Evolutionary conservation across 2,888 invertebrate species (phyloP), one percentile per base, ranked within the genome.

Genomic region (Acronicta leporina): DNA sequence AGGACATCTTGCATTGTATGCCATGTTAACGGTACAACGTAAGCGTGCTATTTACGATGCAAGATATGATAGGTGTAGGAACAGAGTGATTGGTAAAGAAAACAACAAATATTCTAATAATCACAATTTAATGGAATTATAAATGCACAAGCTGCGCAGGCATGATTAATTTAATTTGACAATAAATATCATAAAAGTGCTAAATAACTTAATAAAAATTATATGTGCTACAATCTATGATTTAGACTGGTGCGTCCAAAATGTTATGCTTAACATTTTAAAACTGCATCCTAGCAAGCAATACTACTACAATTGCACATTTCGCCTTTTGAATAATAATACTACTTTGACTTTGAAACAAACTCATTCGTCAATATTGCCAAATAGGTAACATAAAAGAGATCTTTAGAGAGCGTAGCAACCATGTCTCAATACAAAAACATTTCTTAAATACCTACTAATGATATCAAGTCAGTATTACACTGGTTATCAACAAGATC

Each of bases 81-180:
- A 10, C 5, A 41, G 46, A 53, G 48, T 54, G 35, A 62, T 35
- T 60, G 75, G 70, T 76, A 82, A 85, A 87, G 5, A 56, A 73
- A 77, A 81, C 75, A 68, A 64, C 44, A 33, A 41, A 56, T 73
- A 74, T 85, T 87, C 87, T 92, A 91, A 85, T 92, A 93, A 93
- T 94, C 89, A 93, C 88, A 92, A 86, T 94, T 93, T 94, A 93
- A 83, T 94, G 90, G 92, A 92, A 92, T 93, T 88, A 91, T 90
- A 92, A 92, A 93, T 88, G 92, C 92, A 89, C 81, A 92, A 92
- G 92, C 92, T 87, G 90, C 88, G 83, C 80, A 88, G 85, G 89
- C 91, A 92, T 90, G 84, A 88, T 89, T 88, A 89, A 87, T 88
- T 80, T 85, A 83, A 82, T 85, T 87, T 84, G 81, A 90, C 84